Evolutionary conservation across 2,888 invertebrate species (phyloP).

Genomic region (Orgyia antiqua): DNA sequence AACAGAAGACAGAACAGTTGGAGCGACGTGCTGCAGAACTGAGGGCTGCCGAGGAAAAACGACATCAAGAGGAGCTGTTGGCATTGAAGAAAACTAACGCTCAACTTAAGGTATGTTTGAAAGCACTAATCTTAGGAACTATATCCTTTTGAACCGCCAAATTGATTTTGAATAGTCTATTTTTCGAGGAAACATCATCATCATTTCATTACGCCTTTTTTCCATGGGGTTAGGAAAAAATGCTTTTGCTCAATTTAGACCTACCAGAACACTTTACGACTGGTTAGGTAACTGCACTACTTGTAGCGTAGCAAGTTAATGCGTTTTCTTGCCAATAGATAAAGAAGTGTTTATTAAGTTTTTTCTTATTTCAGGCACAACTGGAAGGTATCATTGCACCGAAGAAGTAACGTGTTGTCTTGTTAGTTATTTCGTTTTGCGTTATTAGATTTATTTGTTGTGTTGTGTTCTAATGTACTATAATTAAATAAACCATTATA

Average conservation of each 20-base stretch:
- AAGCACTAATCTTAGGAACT: neutral
- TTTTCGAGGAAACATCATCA: too few species aligned
- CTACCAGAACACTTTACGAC: too few species aligned
- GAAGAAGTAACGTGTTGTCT: slow-evolving; percentile 83
- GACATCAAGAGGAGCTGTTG: slow-evolving; percentile 93
- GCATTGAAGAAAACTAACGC: slow-evolving; percentile 96
- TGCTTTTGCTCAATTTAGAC: too few species aligned
- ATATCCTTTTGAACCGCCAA: too few species aligned
- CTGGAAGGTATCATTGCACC: slow-evolving; percentile 96
- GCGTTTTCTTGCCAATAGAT: too few species aligned
- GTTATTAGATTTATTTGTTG: slow-evolving; percentile 19
- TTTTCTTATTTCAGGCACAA: slow-evolving; percentile 82
- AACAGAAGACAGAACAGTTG: slow-evolving; percentile 85
- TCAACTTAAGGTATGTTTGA: slow-evolving; percentile 90
- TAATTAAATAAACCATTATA: slow-evolving; percentile 13
- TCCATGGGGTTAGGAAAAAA: too few species aligned
- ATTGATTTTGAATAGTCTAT: too few species aligned
- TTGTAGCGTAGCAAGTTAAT: too few species aligned
- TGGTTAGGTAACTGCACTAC: too few species aligned
- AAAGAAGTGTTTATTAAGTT: too few species aligned
- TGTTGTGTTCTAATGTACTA: slow-evolving; percentile 25
- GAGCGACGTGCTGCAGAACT: slow-evolving; percentile 90
- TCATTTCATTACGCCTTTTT: too few species aligned
- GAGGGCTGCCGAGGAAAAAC: slow-evolving; percentile 92
- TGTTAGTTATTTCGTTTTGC: slow-evolving; percentile 25